A percentile compares a stretch with the other conserved stretches of the same genome.
phyloP scores from a whole-genome alignment of 2,797 vertebrate genomes.

The Psittacula echo region DNA sequence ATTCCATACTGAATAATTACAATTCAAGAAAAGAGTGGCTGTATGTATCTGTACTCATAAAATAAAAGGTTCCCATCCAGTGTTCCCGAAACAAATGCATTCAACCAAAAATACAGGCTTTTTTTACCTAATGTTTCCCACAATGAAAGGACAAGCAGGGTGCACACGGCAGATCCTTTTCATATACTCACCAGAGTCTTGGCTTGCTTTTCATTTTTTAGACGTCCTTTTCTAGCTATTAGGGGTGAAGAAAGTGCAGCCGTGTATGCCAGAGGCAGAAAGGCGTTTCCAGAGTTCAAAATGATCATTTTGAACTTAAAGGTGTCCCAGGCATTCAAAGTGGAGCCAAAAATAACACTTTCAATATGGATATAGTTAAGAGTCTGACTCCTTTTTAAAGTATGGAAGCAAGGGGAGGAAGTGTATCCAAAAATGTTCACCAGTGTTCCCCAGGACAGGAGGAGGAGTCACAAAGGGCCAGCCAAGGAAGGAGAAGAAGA shows the following conservation, averaged over 20 bases:
- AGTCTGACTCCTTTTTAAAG: background rate
- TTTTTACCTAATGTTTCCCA: conserved; percentile 15
- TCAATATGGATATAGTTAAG: background rate
- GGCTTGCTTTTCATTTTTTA: background rate
- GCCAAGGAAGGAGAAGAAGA: background rate
- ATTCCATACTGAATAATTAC: background rate
- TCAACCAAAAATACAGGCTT: background rate
- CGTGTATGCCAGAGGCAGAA: background rate
- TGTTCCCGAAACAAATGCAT: background rate
- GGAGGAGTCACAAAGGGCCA: conserved; percentile 1
- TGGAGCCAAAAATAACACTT: conserved; percentile 14
- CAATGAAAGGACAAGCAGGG: background rate
- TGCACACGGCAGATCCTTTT: background rate
- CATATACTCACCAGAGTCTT: background rate
- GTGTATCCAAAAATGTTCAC: background rate
- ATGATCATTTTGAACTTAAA: background rate
- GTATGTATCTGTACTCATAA: background rate
- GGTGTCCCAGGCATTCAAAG: background rate
- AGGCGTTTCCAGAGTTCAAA: background rate
- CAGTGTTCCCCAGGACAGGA: background rate
- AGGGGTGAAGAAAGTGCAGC: background rate
- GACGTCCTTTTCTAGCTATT: conserved; percentile 3
- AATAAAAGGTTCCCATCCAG: background rate
- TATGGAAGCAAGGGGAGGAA: background rate
- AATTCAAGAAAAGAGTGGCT: background rate